phyloP scores from a whole-genome alignment of 64 coral and sea anemone species.

The Acropora yongei region DNA sequence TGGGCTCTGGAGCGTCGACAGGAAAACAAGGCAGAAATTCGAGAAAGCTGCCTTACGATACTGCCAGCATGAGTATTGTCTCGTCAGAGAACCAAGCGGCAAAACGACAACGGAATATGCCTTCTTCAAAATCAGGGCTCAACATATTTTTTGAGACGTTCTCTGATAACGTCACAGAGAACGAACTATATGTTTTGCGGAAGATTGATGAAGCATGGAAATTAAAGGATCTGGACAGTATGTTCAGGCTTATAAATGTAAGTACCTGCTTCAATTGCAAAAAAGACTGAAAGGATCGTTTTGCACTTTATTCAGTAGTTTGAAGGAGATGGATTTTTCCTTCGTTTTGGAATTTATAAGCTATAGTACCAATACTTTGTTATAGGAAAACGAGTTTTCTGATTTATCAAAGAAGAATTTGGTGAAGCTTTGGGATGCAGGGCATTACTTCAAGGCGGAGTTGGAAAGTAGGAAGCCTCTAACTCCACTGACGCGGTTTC shows the following conservation, averaged over 20 bases:
- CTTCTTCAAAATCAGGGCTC: not conserved
- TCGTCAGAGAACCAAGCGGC: not conserved
- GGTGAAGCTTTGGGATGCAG: constrained; percentile 42
- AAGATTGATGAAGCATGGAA: constrained; percentile 39
- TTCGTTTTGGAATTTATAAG: not conserved
- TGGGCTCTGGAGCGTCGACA: not conserved
- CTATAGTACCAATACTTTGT: not conserved
- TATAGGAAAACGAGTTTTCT: constrained; percentile 35
- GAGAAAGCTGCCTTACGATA: not conserved
- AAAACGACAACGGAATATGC: not conserved
- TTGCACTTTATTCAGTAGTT: not conserved
- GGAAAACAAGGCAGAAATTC: not conserved
- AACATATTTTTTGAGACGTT: constrained; percentile 15
- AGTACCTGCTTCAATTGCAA: not conserved
- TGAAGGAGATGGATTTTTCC: not conserved
- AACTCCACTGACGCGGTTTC: constrained; percentile 43
- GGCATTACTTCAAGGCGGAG: constrained; percentile 36
- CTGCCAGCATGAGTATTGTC: not conserved
- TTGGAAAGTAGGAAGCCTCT: constrained; percentile 15
- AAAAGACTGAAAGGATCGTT: not conserved
- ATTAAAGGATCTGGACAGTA: not conserved
- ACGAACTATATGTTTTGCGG: not conserved
- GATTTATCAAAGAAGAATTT: not conserved
- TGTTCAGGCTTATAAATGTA: constrained; percentile 40
- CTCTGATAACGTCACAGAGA: not conserved